These are phyloP conservation scores for Vulpes lagopus DNA, from an alignment of 2,113 vertebrate genomes.

Conservation along the genomic window DNA sequence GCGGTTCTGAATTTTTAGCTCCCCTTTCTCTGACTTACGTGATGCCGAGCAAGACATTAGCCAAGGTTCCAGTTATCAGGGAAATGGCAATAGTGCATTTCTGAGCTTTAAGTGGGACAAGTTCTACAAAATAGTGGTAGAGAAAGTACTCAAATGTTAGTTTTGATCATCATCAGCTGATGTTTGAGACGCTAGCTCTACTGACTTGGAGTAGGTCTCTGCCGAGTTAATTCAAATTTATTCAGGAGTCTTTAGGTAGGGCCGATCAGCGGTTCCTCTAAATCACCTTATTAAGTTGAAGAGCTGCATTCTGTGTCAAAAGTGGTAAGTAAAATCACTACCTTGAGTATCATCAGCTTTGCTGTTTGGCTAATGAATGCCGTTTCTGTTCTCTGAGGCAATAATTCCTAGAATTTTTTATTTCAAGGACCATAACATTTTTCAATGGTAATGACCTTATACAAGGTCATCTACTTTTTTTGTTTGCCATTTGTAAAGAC, in stretches of 20 bases:
- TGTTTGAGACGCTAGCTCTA: not conserved
- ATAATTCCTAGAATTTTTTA: constrained; percentile 47
- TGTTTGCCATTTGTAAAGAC: constrained; percentile 4
- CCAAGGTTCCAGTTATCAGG: not conserved
- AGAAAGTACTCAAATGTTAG: not conserved
- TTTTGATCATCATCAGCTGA: not conserved
- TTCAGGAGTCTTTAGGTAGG: not conserved
- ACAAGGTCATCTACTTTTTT: constrained; percentile 22
- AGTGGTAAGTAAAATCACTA: not conserved
- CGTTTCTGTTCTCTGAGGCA: constrained; percentile 27
- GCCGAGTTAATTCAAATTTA: not conserved
- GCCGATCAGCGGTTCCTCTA: not conserved
- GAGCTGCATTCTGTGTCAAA: not conserved
- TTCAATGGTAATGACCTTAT: not conserved
- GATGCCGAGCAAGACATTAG: not conserved
- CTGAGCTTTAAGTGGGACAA: not conserved
- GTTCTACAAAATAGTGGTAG: not conserved
- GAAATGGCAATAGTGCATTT: not conserved
- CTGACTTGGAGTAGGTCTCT: not conserved
- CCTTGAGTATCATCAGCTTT: not conserved
- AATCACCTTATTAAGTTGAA: not conserved
- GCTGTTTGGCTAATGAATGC: not conserved
- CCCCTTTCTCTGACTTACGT: not conserved
- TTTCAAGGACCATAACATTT: constrained; percentile 58
- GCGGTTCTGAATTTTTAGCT: not conserved